A percentile compares a stretch with the other conserved stretches of the same genome.
Conservation (phyloP, 2,888 invertebrate species). For the Theretra japonica region DNA sequence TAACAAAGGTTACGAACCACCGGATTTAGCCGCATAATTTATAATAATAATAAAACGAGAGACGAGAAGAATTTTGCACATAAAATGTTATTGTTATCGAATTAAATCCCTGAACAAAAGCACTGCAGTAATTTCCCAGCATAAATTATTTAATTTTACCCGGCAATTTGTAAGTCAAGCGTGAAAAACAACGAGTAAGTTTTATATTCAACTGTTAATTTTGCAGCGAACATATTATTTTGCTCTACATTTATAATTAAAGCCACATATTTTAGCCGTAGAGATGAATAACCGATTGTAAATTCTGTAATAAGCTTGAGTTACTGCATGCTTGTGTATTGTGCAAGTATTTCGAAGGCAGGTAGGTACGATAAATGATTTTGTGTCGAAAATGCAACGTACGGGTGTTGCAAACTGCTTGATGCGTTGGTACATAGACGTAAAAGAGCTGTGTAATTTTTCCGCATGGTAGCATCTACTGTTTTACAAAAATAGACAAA, state of each 20-base stretch:
- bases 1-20: no score
- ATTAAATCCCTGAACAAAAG: no score
- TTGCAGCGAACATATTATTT: background rate
- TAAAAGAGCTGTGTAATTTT: slow-evolving; percentile 18
- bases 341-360: slow-evolving; percentile 2
- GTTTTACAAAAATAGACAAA: background rate
- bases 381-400: slow-evolving; percentile 23
- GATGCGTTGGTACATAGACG: slow-evolving; percentile 17
- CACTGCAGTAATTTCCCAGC: no score
- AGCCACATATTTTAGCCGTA: background rate
- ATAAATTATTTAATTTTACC: no score
- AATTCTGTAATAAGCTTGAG: slow-evolving; percentile 20
- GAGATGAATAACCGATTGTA: slow-evolving; percentile 21
- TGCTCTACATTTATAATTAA: background rate
- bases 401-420: slow-evolving; percentile 1
- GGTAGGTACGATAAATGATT: slow-evolving; percentile 23
- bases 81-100: no score
- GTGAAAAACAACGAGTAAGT: background rate
- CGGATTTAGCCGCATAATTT: no score
- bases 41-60: no score
- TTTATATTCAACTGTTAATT: background rate
- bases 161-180: background rate
- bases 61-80: no score
- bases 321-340: slow-evolving; percentile 20
- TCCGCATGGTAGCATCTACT: background rate